Percentiles rank a stretch among this genome's conserved stretches.
Conservation (phyloP, 1,140 invertebrate species). For the Aphelenchoides fujianensis region DNA sequence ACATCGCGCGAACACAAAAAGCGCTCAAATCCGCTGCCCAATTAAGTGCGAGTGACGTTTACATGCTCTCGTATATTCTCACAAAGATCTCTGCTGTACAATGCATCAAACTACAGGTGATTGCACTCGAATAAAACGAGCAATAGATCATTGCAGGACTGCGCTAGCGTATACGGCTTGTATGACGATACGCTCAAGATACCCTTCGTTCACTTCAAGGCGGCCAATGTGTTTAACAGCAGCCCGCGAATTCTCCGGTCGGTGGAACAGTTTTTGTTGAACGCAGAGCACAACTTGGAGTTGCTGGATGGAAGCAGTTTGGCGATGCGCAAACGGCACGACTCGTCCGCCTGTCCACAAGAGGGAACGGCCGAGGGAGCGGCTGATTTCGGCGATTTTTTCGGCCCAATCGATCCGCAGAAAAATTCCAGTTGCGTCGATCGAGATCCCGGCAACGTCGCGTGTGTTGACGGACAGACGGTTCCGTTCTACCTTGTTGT, state of each 20-base stretch:
- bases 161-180: background rate
- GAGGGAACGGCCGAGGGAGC: too few species aligned
- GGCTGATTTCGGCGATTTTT: background rate
- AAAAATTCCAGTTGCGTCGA: background rate
- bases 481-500: background rate
- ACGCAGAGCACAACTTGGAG: conserved; percentile 4
- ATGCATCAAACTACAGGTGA: background rate
- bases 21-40: background rate
- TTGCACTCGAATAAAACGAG: background rate
- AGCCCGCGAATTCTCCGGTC: background rate
- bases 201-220: background rate
- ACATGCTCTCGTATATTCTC: background rate
- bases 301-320: background rate
- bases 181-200: background rate
- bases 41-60: background rate
- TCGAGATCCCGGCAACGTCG: background rate
- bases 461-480: background rate
- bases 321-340: conserved; percentile 2
- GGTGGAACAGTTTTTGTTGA: background rate
- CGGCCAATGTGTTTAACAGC: background rate
- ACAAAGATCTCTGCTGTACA: background rate
- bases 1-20: background rate
- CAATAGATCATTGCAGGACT: background rate
- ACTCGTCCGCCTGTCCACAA: too few species aligned
- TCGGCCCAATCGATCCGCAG: background rate